Evolutionary conservation across 2,888 invertebrate species (phyloP).

Genomic region (Aquatica leii): DNA sequence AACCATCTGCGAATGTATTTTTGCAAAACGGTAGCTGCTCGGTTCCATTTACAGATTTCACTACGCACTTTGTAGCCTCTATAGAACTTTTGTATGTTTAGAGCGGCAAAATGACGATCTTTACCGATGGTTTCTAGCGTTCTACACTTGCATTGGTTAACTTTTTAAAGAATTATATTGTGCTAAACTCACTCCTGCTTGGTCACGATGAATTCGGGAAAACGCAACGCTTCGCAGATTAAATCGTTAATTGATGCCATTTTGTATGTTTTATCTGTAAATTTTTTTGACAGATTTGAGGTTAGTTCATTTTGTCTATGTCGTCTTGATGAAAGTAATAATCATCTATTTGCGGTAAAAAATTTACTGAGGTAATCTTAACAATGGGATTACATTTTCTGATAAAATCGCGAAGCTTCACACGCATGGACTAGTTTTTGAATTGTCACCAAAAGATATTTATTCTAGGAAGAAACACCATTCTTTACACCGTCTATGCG

Average conservation of each 20-base stretch:
- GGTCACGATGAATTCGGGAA: constrained; percentile 44
- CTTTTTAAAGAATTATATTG: neutral
- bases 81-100: constrained; percentile 53
- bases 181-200: constrained; percentile 47
- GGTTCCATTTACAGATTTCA: constrained; percentile 44
- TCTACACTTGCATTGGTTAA: constrained; percentile 16
- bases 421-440: too few species aligned
- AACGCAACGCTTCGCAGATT: constrained; percentile 46
- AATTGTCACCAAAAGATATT: too few species aligned
- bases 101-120: constrained; percentile 49
- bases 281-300: too few species aligned
- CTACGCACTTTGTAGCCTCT: constrained; percentile 50
- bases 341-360: too few species aligned
- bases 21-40: constrained; percentile 52
- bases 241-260: constrained; percentile 58
- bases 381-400: too few species aligned
- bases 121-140: constrained; percentile 39
- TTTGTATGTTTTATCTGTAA: too few species aligned
- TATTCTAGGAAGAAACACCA: too few species aligned
- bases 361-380: too few species aligned
- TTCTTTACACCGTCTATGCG: too few species aligned
- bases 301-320: neutral
- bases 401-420: too few species aligned
- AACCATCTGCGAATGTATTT: constrained; percentile 53
- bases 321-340: too few species aligned